phyloP scores from a whole-genome alignment of 2,797 vertebrate genomes.

The Cynopterus sphinx region DNA sequence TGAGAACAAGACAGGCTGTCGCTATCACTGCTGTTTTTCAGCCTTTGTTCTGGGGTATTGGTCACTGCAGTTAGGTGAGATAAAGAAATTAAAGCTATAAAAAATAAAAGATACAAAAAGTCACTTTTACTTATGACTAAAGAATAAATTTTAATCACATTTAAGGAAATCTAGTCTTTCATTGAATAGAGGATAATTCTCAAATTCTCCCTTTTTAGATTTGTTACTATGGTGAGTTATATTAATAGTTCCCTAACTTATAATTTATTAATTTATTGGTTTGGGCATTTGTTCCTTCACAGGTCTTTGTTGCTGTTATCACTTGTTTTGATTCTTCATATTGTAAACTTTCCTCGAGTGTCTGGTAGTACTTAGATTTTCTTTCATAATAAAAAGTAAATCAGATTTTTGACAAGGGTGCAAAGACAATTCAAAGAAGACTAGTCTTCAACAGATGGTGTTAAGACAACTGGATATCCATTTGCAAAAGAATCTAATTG shows the following conservation, averaged over 20 bases:
- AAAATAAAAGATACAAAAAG: neutral
- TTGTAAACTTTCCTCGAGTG: neutral
- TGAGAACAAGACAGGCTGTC: neutral
- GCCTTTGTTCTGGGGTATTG: neutral
- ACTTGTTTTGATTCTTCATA: constrained; percentile 10
- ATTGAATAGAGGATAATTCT: neutral
- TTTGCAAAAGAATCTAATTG: neutral
- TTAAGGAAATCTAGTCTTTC: neutral
- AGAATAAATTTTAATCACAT: neutral
- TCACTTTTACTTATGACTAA: neutral
- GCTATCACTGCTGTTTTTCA: neutral
- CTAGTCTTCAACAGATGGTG: neutral
- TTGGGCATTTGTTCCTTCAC: neutral
- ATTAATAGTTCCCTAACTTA: neutral
- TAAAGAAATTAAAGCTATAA: neutral
- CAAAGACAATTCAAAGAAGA: neutral
- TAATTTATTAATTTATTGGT: neutral
- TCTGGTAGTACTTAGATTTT: neutral
- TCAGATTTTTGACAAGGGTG: neutral
- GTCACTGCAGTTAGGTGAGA: neutral
- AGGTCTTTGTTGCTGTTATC: neutral
- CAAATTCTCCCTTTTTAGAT: neutral
- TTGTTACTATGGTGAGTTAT: neutral
- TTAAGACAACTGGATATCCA: neutral
- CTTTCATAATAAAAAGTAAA: neutral